Percentiles rank a stretch among this genome's conserved stretches.
phyloP scores from a whole-genome alignment of 2,888 invertebrate species.

The Lymantria dispar region DNA sequence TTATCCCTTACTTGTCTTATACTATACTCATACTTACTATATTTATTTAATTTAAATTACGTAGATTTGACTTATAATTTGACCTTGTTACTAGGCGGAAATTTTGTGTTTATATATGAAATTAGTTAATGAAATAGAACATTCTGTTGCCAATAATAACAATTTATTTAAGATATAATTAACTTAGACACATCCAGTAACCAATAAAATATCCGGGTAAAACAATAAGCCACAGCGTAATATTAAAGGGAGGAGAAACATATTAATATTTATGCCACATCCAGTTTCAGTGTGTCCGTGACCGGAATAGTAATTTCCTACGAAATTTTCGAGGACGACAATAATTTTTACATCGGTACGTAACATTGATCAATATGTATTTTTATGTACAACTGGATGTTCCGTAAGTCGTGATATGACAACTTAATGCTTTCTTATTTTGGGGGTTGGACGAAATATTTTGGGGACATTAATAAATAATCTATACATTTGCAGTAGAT shows the following conservation, averaged over 20 bases:
- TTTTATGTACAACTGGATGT: slow-evolving; percentile 22
- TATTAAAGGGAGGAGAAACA: slow-evolving; percentile 39
- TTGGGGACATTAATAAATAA: neutral
- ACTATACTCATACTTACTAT: no score
- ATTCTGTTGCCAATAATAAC: neutral
- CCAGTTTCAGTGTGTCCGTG: slow-evolving; percentile 36
- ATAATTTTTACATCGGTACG: slow-evolving; percentile 49
- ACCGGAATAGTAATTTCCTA: slow-evolving; percentile 67
- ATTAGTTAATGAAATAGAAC: no score
- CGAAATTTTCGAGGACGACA: slow-evolving; percentile 51
- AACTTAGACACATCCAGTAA: slow-evolving; percentile 10
- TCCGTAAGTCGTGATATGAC: slow-evolving; percentile 14
- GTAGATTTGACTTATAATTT: no score
- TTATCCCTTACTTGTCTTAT: no score
- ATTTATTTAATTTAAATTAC: no score
- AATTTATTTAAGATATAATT: neutral
- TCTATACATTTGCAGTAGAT: no score
- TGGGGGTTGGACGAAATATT: slow-evolving; percentile 6
- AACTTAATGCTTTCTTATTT: slow-evolving; percentile 17
- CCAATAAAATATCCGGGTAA: slow-evolving; percentile 12
- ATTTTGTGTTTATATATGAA: no score
- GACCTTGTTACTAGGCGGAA: no score
- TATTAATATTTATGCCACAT: slow-evolving; percentile 48
- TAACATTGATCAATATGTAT: slow-evolving; percentile 23
- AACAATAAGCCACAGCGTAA: slow-evolving; percentile 36